Evolutionary conservation across 2,113 vertebrate genomes (phyloP), one percentile per base, ranked within the genome.

Genomic region (Cyprinodon tularosa): DNA sequence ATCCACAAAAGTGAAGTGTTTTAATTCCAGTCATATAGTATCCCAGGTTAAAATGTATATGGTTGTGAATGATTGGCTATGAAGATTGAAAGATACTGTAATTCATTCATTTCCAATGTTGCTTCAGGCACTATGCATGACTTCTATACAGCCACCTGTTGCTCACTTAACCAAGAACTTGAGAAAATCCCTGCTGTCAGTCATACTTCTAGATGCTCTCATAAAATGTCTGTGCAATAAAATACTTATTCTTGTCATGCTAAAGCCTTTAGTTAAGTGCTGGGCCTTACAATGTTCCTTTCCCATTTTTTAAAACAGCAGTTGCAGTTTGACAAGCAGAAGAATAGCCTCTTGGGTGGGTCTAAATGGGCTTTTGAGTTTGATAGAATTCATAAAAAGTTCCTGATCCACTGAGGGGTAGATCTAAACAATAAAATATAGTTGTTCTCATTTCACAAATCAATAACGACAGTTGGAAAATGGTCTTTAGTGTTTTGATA

Each of bases 161-260:
- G 66, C 47, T 66, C 42, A 57, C 38, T 68, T 72, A 68, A 69
- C 74, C 59, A 68, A 63, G 36, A 1, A 68, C 71, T 71, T 50
- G 48, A 50, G 42, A 50, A n/a, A 48, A 42, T 53, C 0, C 15
- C n/a, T 37, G n/a, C 0, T 38, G 53, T 61, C 61, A 61, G 17
- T 39, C 40, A 57, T 66, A 82, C 48, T 65, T 40, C 63, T 38
- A 12, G 50, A 66, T 68, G 48, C 2, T 10, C 15, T 29, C 8
- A 62, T 65, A 50, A 77, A 42, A 22, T 45, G 64, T n/a, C 14
- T 22, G 71, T 42, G 62, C 59, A 29, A 44, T 38, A 76, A 62
- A 61, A 77, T 53, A 17, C n/a, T 12, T 20, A 12, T 40, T 75
- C 7, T 17, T 44, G 64, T 71, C 65, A 37, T 36, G 57, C 62